A percentile compares a stretch with the other conserved stretches of the same genome.
Evolutionary conservation across 1,140 invertebrate genomes (phyloP).

Genomic region (Geopemphigus sp.): DNA sequence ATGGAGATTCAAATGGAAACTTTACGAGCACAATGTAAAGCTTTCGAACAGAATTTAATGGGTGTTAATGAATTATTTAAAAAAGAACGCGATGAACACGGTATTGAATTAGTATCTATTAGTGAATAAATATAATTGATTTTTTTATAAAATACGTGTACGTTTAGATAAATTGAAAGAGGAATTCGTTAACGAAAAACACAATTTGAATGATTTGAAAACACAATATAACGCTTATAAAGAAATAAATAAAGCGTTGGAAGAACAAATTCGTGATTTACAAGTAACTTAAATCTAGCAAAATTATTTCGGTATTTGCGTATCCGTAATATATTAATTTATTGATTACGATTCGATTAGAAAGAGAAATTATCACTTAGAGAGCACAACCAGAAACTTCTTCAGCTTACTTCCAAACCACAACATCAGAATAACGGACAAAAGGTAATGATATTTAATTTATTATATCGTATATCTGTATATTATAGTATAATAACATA

Average conservation of each 20-base stretch:
- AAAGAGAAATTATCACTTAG: constrained; percentile 26
- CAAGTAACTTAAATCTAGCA: constrained; percentile 22
- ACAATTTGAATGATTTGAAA: constrained; percentile 21
- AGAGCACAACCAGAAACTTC: constrained; percentile 43
- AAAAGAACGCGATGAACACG: constrained; percentile 25
- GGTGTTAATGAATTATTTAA: constrained; percentile 19
- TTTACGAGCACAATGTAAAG: constrained; percentile 36
- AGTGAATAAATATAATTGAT: background rate
- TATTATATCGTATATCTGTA: too few relatives aligned
- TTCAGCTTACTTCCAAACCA: constrained; percentile 34
- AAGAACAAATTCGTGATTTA: constrained; percentile 47
- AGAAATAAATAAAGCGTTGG: constrained; percentile 38
- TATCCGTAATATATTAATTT: background rate
- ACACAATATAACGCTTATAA: constrained; percentile 16
- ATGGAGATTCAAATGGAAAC: constrained; percentile 42
- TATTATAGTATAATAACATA: too few relatives aligned
- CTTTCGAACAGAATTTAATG: constrained; percentile 22
- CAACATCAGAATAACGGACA: constrained; percentile 19
- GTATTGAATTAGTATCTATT: background rate
- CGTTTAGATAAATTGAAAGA: constrained; percentile 26
- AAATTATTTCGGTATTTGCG: background rate
- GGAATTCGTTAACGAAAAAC: constrained; percentile 9
- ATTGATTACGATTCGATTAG: background rate
- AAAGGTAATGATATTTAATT: constrained; percentile 2
- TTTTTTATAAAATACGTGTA: background rate